Percentiles rank a stretch among this genome's conserved stretches.
These are phyloP conservation scores for Acleris literana DNA, from an alignment of 2,888 invertebrate genomes.

Conservation along the genomic window DNA sequence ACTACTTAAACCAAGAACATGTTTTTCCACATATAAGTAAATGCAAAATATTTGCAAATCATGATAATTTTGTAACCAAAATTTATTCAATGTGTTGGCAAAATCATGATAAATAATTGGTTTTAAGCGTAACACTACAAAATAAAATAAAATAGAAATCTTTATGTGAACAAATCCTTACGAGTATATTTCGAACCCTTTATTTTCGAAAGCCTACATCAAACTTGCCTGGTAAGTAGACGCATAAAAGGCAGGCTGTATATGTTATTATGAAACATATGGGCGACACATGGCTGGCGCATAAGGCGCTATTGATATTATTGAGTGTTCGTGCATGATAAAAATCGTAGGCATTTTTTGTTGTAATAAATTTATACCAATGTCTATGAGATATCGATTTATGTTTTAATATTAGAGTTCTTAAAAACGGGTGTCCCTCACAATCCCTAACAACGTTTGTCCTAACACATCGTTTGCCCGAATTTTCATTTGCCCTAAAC, in stretches of 20 bases:
- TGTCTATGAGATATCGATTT: conserved; percentile 35
- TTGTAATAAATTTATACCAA: conserved; percentile 45
- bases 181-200: conserved; percentile 4
- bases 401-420: not conserved
- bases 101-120: not conserved
- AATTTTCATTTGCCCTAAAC: no score
- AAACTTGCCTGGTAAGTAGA: conserved; percentile 15
- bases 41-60: no score
- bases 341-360: conserved; percentile 61
- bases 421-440: no score
- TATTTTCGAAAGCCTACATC: not conserved
- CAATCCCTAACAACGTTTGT: no score
- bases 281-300: conserved; percentile 73
- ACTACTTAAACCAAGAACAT: no score
- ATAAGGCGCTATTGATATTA: conserved; percentile 66
- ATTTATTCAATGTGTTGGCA: no score
- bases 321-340: conserved; percentile 56
- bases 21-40: no score
- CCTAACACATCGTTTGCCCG: no score
- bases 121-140: not conserved
- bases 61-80: no score
- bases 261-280: conserved; percentile 67
- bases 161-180: not conserved
- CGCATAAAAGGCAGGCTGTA: conserved; percentile 42
- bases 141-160: no score